These are phyloP conservation scores for Scartelaos histophorus DNA, from an alignment of 2,113 vertebrate genomes.

Conservation along the genomic window DNA sequence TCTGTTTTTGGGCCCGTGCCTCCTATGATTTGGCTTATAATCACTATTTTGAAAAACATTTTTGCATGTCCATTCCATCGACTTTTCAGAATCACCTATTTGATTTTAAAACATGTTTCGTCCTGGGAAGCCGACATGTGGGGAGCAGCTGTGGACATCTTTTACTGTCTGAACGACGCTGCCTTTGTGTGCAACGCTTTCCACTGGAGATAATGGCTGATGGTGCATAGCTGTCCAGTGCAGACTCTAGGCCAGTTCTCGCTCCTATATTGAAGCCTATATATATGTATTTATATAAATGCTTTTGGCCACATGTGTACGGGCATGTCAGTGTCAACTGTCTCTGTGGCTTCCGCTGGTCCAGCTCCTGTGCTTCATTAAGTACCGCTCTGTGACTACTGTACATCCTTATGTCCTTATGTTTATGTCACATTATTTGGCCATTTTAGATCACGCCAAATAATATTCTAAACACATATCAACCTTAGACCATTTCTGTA, in stretches of 20 bases:
- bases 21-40: conserved; percentile 66
- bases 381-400: conserved; percentile 26
- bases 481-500: neutral
- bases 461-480: neutral
- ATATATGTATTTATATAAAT: neutral
- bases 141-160: conserved; percentile 56
- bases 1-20: conserved; percentile 71
- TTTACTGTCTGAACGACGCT: conserved; percentile 9
- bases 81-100: conserved; percentile 70
- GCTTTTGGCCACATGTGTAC: conserved; percentile 22
- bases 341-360: conserved; percentile 35
- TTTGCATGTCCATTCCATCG: conserved; percentile 85
- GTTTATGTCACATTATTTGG: conserved; percentile 1
- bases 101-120: conserved; percentile 44
- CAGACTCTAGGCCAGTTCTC: neutral
- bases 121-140: conserved; percentile 49
- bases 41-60: conserved; percentile 52
- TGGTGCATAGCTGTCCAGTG: neutral
- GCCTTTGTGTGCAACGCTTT: conserved; percentile 16
- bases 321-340: conserved; percentile 40
- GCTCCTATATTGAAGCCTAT: neutral
- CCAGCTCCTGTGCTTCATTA: conserved; percentile 17
- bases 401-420: neutral
- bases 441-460: neutral
- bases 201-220: conserved; percentile 5